These are phyloP conservation scores for Paratrypauchen microcephalus DNA, from an alignment of 2,797 vertebrate species.

Conservation along the genomic window DNA sequence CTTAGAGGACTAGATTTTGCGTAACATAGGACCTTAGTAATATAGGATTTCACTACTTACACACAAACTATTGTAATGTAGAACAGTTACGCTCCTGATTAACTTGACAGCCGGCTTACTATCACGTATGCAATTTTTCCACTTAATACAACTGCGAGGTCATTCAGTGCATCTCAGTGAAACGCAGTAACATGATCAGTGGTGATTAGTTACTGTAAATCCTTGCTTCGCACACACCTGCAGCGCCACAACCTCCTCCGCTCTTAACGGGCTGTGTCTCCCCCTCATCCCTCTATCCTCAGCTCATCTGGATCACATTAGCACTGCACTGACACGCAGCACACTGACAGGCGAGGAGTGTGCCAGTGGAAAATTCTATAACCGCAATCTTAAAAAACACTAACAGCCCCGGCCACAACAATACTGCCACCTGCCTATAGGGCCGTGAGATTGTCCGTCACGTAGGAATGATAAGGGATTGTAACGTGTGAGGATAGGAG, in stretches of 20 bases:
- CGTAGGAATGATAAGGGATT: constrained; percentile 28
- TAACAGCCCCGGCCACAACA: constrained; percentile 46
- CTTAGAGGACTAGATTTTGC: too few relatives aligned
- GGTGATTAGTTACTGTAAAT: constrained; percentile 14
- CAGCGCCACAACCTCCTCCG: constrained; percentile 50
- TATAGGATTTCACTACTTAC: neutral
- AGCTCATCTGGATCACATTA: constrained; percentile 78
- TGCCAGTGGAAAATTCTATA: constrained; percentile 69
- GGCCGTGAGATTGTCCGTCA: constrained; percentile 29
- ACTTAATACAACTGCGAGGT: neutral
- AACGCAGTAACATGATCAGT: constrained; percentile 6
- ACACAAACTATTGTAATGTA: neutral
- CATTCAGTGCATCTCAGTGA: constrained; percentile 2
- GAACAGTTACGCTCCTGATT: neutral
- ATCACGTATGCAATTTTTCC: neutral
- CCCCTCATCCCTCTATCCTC: constrained; percentile 42
- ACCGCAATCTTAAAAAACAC: constrained; percentile 37
- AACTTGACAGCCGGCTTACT: neutral
- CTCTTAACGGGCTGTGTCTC: constrained; percentile 50
- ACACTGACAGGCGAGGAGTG: constrained; percentile 63
- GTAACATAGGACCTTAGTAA: too few relatives aligned
- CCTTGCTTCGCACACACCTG: constrained; percentile 53
- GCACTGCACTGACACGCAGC: constrained; percentile 58
- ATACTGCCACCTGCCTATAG: constrained; percentile 58
- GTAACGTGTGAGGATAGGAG: constrained; percentile 31